Conservation (phyloP, 2,113 vertebrate genomes). For the Felis chaus region DNA sequence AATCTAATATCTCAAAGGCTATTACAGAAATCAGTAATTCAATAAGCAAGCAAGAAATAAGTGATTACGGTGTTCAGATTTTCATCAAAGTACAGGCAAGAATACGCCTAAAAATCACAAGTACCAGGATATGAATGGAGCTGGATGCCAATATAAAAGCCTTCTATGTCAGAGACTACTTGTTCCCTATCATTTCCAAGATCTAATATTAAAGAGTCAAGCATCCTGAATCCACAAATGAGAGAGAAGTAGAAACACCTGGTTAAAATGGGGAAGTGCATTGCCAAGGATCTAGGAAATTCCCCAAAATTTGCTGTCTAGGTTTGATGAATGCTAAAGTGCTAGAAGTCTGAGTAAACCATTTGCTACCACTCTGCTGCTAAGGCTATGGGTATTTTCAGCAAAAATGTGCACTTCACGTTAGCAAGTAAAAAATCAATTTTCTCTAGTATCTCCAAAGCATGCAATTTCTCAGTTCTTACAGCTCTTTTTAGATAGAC, state of each 20-base stretch:
- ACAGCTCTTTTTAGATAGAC: slow-evolving; percentile 57
- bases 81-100: not conserved
- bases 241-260: not conserved
- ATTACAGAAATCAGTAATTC: not conserved
- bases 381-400: slow-evolving; percentile 43
- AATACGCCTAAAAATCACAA: not conserved
- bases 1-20: not conserved
- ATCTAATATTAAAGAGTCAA: not conserved
- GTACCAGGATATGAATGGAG: not conserved
- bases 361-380: slow-evolving; percentile 36
- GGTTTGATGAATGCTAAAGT: not conserved
- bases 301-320: slow-evolving; percentile 32
- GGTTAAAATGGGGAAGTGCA: slow-evolving; percentile 13
- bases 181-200: not conserved
- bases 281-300: not conserved
- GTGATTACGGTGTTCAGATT: not conserved
- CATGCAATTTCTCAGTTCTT: slow-evolving; percentile 62
- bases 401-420: slow-evolving; percentile 51
- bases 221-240: not conserved
- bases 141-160: not conserved
- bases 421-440: slow-evolving; percentile 68
- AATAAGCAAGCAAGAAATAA: not conserved
- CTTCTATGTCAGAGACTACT: not conserved
- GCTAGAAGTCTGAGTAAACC: not conserved
- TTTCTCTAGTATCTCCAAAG: slow-evolving; percentile 67